A percentile compares a stretch with the other conserved stretches of the same genome.
Conservation (phyloP, 2,113 vertebrate species). For the Nothobranchius kuhntae region DNA sequence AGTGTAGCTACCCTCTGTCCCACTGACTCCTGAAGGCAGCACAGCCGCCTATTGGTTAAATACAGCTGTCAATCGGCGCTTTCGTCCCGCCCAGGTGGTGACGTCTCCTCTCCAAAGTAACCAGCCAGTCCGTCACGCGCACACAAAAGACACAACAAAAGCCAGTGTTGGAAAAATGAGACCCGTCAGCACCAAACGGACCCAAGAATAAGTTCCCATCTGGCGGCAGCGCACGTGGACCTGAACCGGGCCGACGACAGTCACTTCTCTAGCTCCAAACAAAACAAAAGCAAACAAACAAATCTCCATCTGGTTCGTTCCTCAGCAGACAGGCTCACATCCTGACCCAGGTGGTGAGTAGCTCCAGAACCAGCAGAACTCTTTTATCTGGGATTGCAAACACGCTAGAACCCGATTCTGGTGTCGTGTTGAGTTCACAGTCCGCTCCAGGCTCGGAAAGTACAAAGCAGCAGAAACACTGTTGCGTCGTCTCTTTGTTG, state of each 20-base stretch:
- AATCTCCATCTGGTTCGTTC: constrained; percentile 8
- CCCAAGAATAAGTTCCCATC: constrained; percentile 41
- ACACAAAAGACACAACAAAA: constrained; percentile 83
- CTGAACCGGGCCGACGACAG: constrained; percentile 35
- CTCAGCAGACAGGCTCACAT: constrained; percentile 26
- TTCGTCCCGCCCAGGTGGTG: constrained; percentile 68
- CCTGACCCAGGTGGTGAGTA: constrained; percentile 77
- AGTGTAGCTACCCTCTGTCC: constrained; percentile 35
- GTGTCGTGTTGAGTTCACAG: constrained; percentile 37
- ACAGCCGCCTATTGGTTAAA: constrained; percentile 49
- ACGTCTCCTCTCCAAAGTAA: constrained; percentile 74
- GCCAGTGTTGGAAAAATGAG: constrained; percentile 67
- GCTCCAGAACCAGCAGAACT: constrained; percentile 7
- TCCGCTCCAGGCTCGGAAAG: constrained; percentile 3
- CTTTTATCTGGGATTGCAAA: constrained; percentile 1
- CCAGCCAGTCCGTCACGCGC: constrained; percentile 67
- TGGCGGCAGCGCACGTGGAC: constrained; percentile 60
- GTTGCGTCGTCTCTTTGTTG: constrained; percentile 61
- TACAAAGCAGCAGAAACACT: constrained; percentile 26
- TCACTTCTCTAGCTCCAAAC: constrained; percentile 34
- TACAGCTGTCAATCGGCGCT: constrained; percentile 41
- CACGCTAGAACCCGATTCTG: not conserved
- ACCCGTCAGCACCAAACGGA: constrained; percentile 56
- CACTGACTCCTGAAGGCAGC: constrained; percentile 53
- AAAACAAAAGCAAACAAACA: constrained; percentile 10